phyloP scores from a whole-genome alignment of 2,113 vertebrate genomes.

The Brienomyrus longianalis region DNA sequence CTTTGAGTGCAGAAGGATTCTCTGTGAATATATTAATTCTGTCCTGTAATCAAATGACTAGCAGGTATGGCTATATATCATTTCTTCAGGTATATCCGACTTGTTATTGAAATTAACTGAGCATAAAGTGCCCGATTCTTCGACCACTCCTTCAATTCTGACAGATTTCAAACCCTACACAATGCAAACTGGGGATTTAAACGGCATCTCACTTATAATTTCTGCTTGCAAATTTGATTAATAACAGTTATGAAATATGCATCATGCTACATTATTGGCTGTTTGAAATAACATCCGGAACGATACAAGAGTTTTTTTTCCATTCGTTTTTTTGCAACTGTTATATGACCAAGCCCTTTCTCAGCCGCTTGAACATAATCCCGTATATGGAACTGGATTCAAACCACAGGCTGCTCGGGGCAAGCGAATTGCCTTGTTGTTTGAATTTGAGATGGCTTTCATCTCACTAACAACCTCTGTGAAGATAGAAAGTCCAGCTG shows the following conservation, averaged over 20 bases:
- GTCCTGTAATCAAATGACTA: neutral
- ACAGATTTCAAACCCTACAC: neutral
- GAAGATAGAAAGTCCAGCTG: neutral
- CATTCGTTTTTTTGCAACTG: neutral
- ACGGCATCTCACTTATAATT: neutral
- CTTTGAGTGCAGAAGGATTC: neutral
- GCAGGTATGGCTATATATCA: neutral
- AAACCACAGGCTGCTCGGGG: neutral
- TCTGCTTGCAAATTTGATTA: neutral
- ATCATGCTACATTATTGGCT: neutral
- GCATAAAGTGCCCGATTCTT: neutral
- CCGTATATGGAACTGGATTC: neutral
- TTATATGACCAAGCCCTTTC: neutral
- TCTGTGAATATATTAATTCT: neutral
- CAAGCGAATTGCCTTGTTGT: neutral
- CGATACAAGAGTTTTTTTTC: neutral
- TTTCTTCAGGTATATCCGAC: neutral
- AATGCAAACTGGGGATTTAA: neutral
- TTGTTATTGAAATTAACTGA: neutral
- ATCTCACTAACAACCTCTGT: neutral
- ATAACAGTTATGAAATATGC: neutral
- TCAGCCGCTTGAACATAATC: neutral
- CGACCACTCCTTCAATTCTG: neutral
- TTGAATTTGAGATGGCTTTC: neutral
- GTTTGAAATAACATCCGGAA: neutral